Conservation (phyloP, 2,113 vertebrate species). For the Progne subis region DNA sequence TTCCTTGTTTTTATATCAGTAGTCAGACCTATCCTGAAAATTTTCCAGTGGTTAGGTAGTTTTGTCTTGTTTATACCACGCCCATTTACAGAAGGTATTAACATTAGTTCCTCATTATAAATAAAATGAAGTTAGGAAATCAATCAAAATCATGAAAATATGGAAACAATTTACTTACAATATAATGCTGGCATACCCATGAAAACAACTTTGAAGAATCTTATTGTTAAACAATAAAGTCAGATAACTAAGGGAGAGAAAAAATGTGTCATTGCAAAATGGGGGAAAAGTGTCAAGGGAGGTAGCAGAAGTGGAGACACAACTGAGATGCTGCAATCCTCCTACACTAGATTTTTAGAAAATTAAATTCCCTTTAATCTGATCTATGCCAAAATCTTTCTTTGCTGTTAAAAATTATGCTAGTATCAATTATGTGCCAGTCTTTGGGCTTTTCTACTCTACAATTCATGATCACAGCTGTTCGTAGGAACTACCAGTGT, state of each 20-base stretch:
- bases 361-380: not conserved
- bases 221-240: not conserved
- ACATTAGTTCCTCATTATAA: not conserved
- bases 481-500: not conserved
- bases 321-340: not conserved
- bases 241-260: not conserved
- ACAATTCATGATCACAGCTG: not conserved
- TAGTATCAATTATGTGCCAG: not conserved
- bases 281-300: not conserved
- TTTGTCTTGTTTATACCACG: not conserved
- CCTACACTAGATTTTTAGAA: not conserved
- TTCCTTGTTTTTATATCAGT: not conserved
- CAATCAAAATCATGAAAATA: not conserved
- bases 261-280: not conserved
- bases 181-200: not conserved
- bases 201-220: not conserved
- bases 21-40: not conserved
- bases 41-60: not conserved
- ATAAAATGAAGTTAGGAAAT: not conserved
- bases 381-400: not conserved
- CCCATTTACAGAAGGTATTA: not conserved
- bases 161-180: not conserved
- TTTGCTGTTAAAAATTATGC: not conserved
- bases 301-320: not conserved
- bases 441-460: not conserved